Base-by-base conservation (phyloP, 2,113 vertebrate genomes). In the Salminus brasiliensis region DNA sequence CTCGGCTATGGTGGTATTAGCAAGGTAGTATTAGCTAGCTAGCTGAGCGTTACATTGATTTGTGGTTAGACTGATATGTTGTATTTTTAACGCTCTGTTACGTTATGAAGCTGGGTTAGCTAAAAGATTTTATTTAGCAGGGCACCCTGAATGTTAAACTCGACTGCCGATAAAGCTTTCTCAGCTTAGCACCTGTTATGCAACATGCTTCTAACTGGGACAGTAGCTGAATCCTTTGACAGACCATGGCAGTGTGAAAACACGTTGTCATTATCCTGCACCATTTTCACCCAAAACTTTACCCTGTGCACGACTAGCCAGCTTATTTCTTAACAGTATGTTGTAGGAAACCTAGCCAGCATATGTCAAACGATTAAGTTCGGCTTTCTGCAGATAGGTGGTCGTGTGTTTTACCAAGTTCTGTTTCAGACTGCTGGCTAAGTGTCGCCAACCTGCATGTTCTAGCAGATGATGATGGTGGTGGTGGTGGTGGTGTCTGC, bases 151-250 rank as follows among this genome's bases (percentile, higher is more conserved):
- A 67, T 39, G 39, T 27, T 47, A 15, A 76, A 53, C 43, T 66
- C 62, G 27, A 9, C 60, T 49, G 52, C 62, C 30, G 9, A 65
- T 29, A 52, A 18, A 47, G 43, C 43, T 55, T 55, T 53, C 13
- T 41, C 52, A 69, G 65, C 63, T 57, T 43, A 77, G 34, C 75
- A 78, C 52, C 41, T 78, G 52, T 81, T 76, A 76, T 41, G 78
- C 62, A 80, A 81, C 76, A 18, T 60, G 53, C 30, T 70, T 72
- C 32, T 25, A 70, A 70, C 18, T 78, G 66, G 53, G 39, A 70
- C 39, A 47, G 52, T 9, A 41, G 76, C 34, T 69, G 43, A 25
- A 2, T 29, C 16, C 0, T 27, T 39, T 45, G 52, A 57, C 45
- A 34, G 69, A 13, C 10, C 32, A 65, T 16, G 62, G 7, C 32